Base-by-base conservation (phyloP, 2,888 invertebrate genomes). In the Euzetes globulus region DNA sequence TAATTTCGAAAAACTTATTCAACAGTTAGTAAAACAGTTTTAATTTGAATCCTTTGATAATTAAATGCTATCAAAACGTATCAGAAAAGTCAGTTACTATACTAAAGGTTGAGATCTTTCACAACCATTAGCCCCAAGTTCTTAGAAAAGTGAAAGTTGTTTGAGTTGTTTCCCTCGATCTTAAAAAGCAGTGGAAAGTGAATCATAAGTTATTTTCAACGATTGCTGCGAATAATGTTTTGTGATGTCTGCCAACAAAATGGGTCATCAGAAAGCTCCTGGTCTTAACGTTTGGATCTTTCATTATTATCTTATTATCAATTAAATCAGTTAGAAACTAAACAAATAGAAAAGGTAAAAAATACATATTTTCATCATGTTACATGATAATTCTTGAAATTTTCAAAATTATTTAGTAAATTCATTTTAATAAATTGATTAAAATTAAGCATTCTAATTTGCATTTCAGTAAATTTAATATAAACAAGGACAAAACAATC, bases 111-210 rank as follows among this genome's bases (percentile, higher is more conserved):
- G 33, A 33, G 33, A 33, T 6, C 33, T 33, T 33, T 33, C 29
- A 13, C 60, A 60, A 60, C 60, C 17, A 60, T 60, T 60, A 22
- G 60, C 60, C 33, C 33, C 33, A 13, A 60, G 60, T 22, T 60
- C 60, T 60, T 29, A 60, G 60, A 58, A 60, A 60, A 60, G 60
- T 22, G 60, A 60, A 60, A 60, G 60, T 60, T 29, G 60, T 60
- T 60, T 52, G 6, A 52, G 52, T 52, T 52, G 52, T 52, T 52
- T 60, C 60, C 60, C 60, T 60, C 29, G 60, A 29, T 52, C 19
- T 60, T n/a, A 33, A 60, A 58, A 60, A 60, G 60, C 60, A 22
- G 27, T 60, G n/a, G 13, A 52, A 15, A 27, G 60, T 60, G 60
- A 60, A 60, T 60, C 60, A 58, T 13, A 60, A 33, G 15, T 17